Percentiles rank a stretch among this genome's conserved stretches.
Conservation (phyloP, 1,140 invertebrate species). For the Ladona fulva region DNA sequence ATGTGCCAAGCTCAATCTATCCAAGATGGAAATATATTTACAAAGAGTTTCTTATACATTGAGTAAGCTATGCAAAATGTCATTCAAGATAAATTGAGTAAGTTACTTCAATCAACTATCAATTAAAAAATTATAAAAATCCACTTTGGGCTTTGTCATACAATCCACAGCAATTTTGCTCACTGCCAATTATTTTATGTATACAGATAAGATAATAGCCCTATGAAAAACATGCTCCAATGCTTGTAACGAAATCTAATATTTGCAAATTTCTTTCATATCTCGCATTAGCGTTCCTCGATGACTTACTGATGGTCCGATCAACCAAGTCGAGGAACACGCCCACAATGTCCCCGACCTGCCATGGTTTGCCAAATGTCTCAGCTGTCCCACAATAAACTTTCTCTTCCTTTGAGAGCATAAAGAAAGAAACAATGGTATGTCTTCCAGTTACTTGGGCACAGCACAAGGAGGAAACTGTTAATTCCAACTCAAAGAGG, state of each 20-base stretch:
- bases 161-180: neutral
- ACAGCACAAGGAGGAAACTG: neutral
- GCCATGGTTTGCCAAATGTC: slow-evolving; percentile 91
- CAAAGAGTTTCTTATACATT: neutral
- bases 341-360: slow-evolving; percentile 86
- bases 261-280: neutral
- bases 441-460: neutral
- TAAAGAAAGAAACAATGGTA: slow-evolving; percentile 3
- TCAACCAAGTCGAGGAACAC: slow-evolving; percentile 94
- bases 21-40: neutral
- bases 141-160: neutral
- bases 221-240: neutral
- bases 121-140: neutral
- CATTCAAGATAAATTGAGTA: neutral
- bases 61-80: neutral
- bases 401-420: slow-evolving; percentile 79
- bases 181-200: neutral
- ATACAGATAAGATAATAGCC: neutral
- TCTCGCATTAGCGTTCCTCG: neutral
- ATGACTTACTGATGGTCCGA: slow-evolving; percentile 86
- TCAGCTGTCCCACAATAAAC: slow-evolving; percentile 77
- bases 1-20: neutral
- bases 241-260: neutral
- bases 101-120: slow-evolving; percentile 2
- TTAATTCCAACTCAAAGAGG: neutral